A percentile compares a stretch with the other conserved stretches of the same genome.
phyloP scores from a whole-genome alignment of 2,797 vertebrate genomes.

The Austrolebias charrua region DNA sequence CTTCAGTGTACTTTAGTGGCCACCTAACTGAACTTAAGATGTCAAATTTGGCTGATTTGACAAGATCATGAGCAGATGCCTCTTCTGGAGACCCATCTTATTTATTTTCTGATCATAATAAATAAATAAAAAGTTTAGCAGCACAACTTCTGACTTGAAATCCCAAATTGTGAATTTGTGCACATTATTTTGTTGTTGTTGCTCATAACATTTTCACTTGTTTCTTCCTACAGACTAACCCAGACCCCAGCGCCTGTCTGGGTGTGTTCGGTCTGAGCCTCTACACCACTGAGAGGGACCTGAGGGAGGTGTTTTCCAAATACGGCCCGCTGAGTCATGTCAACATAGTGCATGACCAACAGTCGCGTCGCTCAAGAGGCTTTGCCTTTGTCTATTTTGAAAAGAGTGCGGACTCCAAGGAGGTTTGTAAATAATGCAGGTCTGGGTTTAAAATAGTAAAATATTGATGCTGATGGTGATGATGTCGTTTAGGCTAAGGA shows the following conservation, averaged over 20 bases:
- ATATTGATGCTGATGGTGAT: background rate
- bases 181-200: background rate
- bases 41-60: background rate
- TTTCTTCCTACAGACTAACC: conserved; percentile 84
- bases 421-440: conserved; percentile 72
- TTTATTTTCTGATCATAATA: too few relatives aligned
- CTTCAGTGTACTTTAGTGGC: background rate
- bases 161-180: background rate
- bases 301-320: conserved; percentile 96
- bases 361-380: conserved; percentile 93
- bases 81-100: too few relatives aligned
- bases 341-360: conserved; percentile 95
- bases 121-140: background rate
- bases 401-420: conserved; percentile 90
- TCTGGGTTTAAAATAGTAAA: background rate
- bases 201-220: background rate
- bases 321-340: conserved; percentile 91
- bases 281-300: conserved; percentile 94
- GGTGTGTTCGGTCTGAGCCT: conserved; percentile 96
- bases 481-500: conserved; percentile 87
- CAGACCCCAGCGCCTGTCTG: conserved; percentile 92
- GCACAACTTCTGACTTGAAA: background rate
- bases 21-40: too few relatives aligned
- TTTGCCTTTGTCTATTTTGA: conserved; percentile 99
- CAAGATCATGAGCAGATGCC: too few relatives aligned